Conservation (phyloP, 2,113 vertebrate genomes). For the Albula goreensis region DNA sequence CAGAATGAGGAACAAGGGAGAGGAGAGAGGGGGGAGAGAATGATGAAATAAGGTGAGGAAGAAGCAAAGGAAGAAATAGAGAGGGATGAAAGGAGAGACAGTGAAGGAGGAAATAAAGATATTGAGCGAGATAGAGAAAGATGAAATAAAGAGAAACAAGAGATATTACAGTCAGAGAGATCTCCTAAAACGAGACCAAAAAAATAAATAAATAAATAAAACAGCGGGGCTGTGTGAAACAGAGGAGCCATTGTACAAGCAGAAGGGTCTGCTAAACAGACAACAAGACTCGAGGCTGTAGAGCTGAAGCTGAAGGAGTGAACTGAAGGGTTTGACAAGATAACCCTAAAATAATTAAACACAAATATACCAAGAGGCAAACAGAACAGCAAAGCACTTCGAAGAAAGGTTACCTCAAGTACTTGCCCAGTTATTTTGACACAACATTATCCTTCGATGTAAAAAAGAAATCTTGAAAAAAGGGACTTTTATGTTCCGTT, state of each 20-base stretch:
- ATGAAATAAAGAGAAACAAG: background rate
- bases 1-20: background rate
- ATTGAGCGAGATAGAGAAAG: too few relatives aligned
- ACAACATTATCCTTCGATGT: constrained; percentile 24
- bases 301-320: constrained; percentile 20
- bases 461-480: constrained; percentile 41
- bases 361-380: constrained; percentile 10
- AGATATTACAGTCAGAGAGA: background rate
- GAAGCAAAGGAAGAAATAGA: background rate
- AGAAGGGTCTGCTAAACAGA: background rate
- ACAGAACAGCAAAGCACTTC: constrained; percentile 35
- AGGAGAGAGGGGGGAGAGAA: constrained; percentile 24
- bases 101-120: constrained; percentile 7
- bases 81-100: constrained; percentile 29
- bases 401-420: constrained; percentile 32
- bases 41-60: background rate
- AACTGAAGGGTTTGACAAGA: constrained; percentile 9
- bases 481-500: constrained; percentile 32
- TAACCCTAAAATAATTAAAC: constrained; percentile 18
- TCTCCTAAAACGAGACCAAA: constrained; percentile 20
- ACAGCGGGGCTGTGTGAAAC: constrained; percentile 14
- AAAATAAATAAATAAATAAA: constrained; percentile 7
- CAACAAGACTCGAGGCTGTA: background rate
- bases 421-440: constrained; percentile 32
- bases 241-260: constrained; percentile 25